phyloP scores from a whole-genome alignment of 2,888 invertebrate species.

The Thymelicus sylvestris region DNA sequence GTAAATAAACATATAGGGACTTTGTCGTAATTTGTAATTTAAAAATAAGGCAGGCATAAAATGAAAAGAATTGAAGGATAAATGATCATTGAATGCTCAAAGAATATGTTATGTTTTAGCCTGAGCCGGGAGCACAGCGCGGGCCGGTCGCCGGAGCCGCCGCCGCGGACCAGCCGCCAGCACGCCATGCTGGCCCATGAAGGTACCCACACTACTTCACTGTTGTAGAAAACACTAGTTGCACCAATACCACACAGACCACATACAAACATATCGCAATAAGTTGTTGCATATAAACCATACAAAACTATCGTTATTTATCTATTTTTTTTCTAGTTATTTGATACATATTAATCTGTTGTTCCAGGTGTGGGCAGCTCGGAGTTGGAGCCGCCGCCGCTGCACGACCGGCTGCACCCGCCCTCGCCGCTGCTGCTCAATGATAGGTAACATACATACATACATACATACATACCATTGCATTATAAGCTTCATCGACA shows the following conservation, averaged over 20 bases:
- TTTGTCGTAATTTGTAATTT: too few species aligned
- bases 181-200: conserved; percentile 67
- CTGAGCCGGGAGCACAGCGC: conserved; percentile 80
- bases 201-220: conserved; percentile 47
- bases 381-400: conserved; percentile 68
- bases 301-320: too few species aligned
- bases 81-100: too few species aligned
- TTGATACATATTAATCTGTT: neutral
- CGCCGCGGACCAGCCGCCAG: conserved; percentile 69
- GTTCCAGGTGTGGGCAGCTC: conserved; percentile 69
- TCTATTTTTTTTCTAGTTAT: too few species aligned
- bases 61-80: too few species aligned
- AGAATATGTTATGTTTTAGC: conserved; percentile 50
- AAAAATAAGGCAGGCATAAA: too few species aligned
- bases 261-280: too few species aligned
- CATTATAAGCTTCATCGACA: too few species aligned
- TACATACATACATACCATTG: neutral
- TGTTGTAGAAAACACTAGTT: too few species aligned
- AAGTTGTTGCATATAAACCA: too few species aligned
- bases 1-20: too few species aligned
- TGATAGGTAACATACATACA: conserved; percentile 56
- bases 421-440: conserved; percentile 71
- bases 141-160: conserved; percentile 79
- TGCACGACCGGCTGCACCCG: conserved; percentile 71
- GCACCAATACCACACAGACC: too few species aligned